Evolutionary conservation across 2,797 vertebrate genomes (phyloP).

Genomic region (Onychomys arenicola): DNA sequence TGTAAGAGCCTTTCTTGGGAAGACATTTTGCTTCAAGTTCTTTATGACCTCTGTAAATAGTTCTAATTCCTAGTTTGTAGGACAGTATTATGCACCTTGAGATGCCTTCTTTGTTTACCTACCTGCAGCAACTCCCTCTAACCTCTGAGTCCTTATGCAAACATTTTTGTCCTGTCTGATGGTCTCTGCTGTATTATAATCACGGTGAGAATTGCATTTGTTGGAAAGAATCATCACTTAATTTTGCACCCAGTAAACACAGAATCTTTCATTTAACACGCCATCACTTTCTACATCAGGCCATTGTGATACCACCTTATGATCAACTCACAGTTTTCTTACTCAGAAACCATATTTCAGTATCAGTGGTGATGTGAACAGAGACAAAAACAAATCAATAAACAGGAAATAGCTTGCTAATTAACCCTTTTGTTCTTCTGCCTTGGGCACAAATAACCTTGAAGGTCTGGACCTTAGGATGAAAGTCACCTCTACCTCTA

Average conservation of each 20-base stretch:
- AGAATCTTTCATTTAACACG: not conserved
- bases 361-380: not conserved
- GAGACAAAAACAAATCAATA: not conserved
- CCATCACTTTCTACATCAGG: not conserved
- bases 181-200: not conserved
- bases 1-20: not conserved
- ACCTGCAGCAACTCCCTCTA: not conserved
- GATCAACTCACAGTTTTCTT: not conserved
- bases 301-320: not conserved
- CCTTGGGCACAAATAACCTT: slow-evolving; percentile 47
- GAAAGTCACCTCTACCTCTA: slow-evolving; percentile 57
- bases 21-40: not conserved
- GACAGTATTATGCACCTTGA: not conserved
- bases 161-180: not conserved
- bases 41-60: not conserved
- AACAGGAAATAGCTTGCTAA: slow-evolving; percentile 37
- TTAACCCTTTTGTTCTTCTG: slow-evolving; percentile 17
- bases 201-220: not conserved
- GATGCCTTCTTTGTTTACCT: not conserved
- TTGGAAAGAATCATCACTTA: not conserved
- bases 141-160: not conserved
- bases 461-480: not conserved
- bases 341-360: slow-evolving; percentile 15
- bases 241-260: not conserved
- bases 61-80: not conserved